phyloP scores from a whole-genome alignment of 2,888 invertebrate species.

The Argyra leucocephala region DNA sequence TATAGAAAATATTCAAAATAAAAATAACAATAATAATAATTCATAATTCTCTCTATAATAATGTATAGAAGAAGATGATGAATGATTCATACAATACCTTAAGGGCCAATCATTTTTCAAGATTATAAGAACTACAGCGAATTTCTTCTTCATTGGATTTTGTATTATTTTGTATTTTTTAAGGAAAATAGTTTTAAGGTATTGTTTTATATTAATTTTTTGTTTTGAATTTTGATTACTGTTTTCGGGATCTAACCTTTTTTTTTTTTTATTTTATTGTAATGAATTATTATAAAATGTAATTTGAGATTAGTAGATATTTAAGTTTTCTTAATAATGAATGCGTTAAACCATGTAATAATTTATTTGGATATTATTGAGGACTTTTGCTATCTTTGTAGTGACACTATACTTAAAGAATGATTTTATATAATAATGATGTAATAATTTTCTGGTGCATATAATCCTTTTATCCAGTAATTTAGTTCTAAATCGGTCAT shows the following conservation, averaged over 20 bases:
- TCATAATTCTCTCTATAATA: background rate
- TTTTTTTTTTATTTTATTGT: too few relatives aligned
- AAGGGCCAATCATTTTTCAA: background rate
- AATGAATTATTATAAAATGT: background rate
- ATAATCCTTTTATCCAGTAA: too few relatives aligned
- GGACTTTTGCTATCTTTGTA: too few relatives aligned
- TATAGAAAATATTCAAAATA: background rate
- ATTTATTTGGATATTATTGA: too few relatives aligned
- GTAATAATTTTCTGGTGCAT: too few relatives aligned
- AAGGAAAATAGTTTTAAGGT: background rate
- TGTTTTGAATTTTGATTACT: background rate
- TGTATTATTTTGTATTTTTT: background rate
- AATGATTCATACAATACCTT: background rate
- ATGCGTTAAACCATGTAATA: background rate
- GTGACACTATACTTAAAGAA: too few relatives aligned
- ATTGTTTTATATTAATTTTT: too few relatives aligned
- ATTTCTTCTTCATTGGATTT: background rate
- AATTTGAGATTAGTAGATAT: slow-evolving; percentile 1
- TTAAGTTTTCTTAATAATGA: background rate
- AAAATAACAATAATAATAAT: background rate
- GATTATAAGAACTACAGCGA: background rate
- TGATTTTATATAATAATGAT: too few relatives aligned
- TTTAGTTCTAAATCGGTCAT: too few relatives aligned
- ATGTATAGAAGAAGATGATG: slow-evolving; percentile 2
- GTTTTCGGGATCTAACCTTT: too few relatives aligned